Base-by-base conservation (phyloP, 2,113 vertebrate genomes). In the Chloropsis hardwickii region DNA sequence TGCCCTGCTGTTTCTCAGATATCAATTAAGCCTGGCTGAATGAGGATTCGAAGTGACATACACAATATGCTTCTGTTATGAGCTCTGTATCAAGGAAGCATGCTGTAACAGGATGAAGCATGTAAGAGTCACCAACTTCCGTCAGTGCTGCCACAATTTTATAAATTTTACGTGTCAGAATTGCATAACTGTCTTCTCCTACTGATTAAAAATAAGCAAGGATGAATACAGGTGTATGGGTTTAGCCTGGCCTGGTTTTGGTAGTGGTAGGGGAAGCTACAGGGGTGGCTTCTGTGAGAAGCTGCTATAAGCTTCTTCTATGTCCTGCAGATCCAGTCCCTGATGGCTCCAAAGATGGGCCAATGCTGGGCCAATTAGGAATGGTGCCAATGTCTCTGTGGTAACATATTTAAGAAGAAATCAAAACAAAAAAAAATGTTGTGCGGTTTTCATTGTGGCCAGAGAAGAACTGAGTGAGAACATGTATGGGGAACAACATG, bases 331-430 rank as follows among this genome's bases (percentile, higher is more conserved):
- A 60, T 37, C 22, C 6, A 51, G 7, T 23, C 18, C 14, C 33
- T 67, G 21, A 27, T 23, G 37, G 11, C 44, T 86, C 44, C 37
- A 58, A 42, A 58, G 27, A 58, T 22, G 27, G 9, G 44, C 13
- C 24, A 50, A 50, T 0, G 3, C 11, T 67, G 31, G 25, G 17
- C 5, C 14, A 44, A 10, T 50, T 22, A 51, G 11, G 22, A 57
- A 14, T 37, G 17, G 11, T 60, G 37, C 18, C 18, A 77, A 27
- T 0, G 0, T 25, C 31, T 27, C 53, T 51, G 37, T 44, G 27
- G 14, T 12, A 67, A 44, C 14, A 14, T 8, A 67, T 51, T 31
- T 27, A 31, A 58, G 27, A 51, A 58, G 25, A 67, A 67, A 58
- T 58, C 37, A 27, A 50, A 76, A 14, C 11, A 31, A 58, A 50